These are phyloP conservation scores for Synanthedon myopaeformis DNA, from an alignment of 2,888 invertebrate species.

Conservation along the genomic window DNA sequence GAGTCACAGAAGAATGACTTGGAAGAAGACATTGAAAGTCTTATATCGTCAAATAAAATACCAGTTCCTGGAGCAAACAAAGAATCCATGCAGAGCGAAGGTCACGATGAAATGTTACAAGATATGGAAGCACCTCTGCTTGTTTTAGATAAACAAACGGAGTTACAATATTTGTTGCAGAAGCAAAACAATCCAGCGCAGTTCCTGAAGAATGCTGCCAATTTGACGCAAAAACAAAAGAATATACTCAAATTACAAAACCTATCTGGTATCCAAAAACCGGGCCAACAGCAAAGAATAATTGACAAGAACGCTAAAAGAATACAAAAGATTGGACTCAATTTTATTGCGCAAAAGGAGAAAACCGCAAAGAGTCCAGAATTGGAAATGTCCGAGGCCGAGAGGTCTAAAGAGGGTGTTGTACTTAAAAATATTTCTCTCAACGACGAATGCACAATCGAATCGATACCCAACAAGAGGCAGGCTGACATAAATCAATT, in stretches of 20 bases:
- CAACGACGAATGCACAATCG: constrained; percentile 72
- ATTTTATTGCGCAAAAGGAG: constrained; percentile 39
- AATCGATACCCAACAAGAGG: constrained; percentile 61
- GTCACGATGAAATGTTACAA: constrained; percentile 20
- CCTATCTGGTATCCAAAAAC: constrained; percentile 41
- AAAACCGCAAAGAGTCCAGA: constrained; percentile 26
- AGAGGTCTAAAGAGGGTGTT: constrained; percentile 30
- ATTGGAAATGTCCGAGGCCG: constrained; percentile 28
- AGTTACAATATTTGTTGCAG: constrained; percentile 55
- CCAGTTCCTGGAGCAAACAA: constrained; percentile 46
- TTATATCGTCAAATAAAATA: constrained; percentile 64
- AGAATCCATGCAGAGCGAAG: constrained; percentile 27
- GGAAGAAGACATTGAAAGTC: constrained; percentile 63
- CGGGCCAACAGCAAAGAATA: constrained; percentile 46
- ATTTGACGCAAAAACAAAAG: constrained; percentile 47
- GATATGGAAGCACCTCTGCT: constrained; percentile 41
- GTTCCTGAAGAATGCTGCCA: constrained; percentile 42
- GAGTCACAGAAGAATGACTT: constrained; percentile 14
- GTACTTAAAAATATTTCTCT: constrained; percentile 56
- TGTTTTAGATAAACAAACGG: constrained; percentile 58
- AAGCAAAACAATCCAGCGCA: constrained; percentile 65
- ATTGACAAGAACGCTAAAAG: constrained; percentile 54
- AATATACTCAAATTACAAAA: constrained; percentile 48
- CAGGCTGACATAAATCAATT: constrained; percentile 58
- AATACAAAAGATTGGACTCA: constrained; percentile 56